Base-by-base conservation (phyloP, 2,113 vertebrate species). In the Phylloscopus trochilus region DNA sequence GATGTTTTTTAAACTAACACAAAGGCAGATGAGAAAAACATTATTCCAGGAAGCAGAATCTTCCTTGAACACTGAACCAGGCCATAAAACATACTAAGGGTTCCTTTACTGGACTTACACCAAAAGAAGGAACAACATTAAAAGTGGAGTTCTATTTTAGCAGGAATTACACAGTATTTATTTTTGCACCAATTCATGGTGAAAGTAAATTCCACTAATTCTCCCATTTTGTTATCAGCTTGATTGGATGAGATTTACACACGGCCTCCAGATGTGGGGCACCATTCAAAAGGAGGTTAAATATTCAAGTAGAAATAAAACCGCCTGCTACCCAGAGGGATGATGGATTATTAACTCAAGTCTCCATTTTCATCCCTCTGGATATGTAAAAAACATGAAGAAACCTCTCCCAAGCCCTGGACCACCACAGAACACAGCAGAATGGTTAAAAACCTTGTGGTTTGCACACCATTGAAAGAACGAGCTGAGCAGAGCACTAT, bases 301-400 rank as follows among this genome's bases (percentile, higher is more conserved):
- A 89, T 79, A 97, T 53, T 76, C 73, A 79, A 93, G 76, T 2
- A 53, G 73, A 90, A 96, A 76, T 72, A 89, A 93, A 96, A 60
- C 33, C 1, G 4, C 82, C 53, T 68, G n/a, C 60, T 88, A 37
- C 44, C 44, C 83, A 68, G 90, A 87, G 64, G 83, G 80, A 90
- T 68, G 88, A 58, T 10, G 80, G 72, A 81, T 93, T 92, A 95
- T 94, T 94, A 95, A 95, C 82, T 76, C 64, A 63, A 90, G 60
- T 64, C 88, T 96, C 83, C 74, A 52, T 92, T 96, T 96, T 64
- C 76, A 89, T 93, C 92, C 92, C 87, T 59, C 83, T 93, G 83
- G 87, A 78, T 59, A 95, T n/a, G 68, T 87, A 72, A 95, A 91
- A 87, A 94, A 70, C 56, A 75, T 35, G 31, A 92, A 90, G 90